phyloP scores from a whole-genome alignment of 2,888 invertebrate species.

The Drosophila nr. medialis region DNA sequence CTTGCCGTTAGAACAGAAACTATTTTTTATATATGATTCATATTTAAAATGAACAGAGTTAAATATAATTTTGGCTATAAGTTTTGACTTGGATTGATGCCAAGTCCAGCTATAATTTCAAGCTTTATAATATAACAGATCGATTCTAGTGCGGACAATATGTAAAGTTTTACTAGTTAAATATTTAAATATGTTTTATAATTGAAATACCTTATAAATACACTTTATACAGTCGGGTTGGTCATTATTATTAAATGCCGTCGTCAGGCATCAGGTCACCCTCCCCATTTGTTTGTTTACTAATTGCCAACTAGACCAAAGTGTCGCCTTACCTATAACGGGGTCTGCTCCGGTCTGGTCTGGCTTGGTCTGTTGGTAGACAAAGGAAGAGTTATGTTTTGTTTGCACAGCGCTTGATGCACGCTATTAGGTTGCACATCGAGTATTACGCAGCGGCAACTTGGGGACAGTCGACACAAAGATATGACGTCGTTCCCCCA shows the following conservation, averaged over 20 bases:
- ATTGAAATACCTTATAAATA: not conserved
- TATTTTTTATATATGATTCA: not conserved
- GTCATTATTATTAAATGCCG: constrained; percentile 24
- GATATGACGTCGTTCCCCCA: constrained; percentile 10
- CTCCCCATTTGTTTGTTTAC: constrained; percentile 36
- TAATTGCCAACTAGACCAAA: constrained; percentile 38
- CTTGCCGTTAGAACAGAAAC: not conserved
- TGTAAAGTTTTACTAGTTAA: not conserved
- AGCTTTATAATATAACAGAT: not conserved
- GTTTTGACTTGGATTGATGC: not conserved
- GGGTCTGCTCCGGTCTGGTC: constrained; percentile 8
- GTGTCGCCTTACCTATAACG: constrained; percentile 47
- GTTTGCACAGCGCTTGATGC: constrained; percentile 28
- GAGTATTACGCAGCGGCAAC: constrained; percentile 33
- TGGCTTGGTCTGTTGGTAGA: not conserved
- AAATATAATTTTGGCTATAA: not conserved
- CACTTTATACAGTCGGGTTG: not conserved
- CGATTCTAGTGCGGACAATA: not conserved
- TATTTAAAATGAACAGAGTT: not conserved
- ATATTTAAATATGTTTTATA: not conserved
- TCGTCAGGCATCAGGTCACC: constrained; percentile 24
- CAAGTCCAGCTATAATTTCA: not conserved
- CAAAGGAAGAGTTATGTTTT: constrained; percentile 21
- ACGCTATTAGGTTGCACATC: constrained; percentile 27
- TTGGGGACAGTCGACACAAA: constrained; percentile 14